Percentiles rank a stretch among this genome's conserved stretches.
Evolutionary conservation across 2,113 vertebrate genomes (phyloP).

Genomic region (Theristicus caerulescens): DNA sequence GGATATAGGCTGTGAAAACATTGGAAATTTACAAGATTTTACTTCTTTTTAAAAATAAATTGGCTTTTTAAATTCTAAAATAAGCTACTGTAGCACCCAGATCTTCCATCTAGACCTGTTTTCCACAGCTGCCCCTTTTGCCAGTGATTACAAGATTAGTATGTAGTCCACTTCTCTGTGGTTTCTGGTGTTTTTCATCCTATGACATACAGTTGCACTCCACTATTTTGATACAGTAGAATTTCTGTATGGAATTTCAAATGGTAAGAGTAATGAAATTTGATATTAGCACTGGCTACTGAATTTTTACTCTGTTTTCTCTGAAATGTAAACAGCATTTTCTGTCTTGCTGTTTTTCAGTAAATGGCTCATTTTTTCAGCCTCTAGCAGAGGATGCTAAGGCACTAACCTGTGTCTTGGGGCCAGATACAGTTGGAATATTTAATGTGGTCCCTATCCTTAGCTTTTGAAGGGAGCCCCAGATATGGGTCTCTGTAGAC

Average conservation of each 20-base stretch:
- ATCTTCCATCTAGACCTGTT: neutral
- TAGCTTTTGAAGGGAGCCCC: neutral
- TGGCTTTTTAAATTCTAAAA: neutral
- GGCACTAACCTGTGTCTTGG: neutral
- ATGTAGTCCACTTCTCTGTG: neutral
- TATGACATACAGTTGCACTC: neutral
- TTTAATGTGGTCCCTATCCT: neutral
- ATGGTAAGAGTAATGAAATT: neutral
- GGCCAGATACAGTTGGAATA: neutral
- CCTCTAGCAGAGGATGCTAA: neutral
- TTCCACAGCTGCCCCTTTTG: neutral
- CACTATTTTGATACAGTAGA: neutral
- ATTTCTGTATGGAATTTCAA: neutral
- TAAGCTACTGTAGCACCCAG: neutral
- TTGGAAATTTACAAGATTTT: neutral
- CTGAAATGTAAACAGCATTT: neutral
- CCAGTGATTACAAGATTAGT: neutral
- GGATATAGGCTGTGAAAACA: neutral
- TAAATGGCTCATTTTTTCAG: neutral
- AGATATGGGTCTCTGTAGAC: neutral
- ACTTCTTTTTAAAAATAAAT: neutral
- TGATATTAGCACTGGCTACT: neutral
- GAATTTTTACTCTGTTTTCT: neutral
- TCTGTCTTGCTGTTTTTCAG: neutral
- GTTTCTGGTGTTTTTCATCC: neutral